Conservation (phyloP, 1,140 invertebrate species). For the Rhyzopertha dominica region DNA sequence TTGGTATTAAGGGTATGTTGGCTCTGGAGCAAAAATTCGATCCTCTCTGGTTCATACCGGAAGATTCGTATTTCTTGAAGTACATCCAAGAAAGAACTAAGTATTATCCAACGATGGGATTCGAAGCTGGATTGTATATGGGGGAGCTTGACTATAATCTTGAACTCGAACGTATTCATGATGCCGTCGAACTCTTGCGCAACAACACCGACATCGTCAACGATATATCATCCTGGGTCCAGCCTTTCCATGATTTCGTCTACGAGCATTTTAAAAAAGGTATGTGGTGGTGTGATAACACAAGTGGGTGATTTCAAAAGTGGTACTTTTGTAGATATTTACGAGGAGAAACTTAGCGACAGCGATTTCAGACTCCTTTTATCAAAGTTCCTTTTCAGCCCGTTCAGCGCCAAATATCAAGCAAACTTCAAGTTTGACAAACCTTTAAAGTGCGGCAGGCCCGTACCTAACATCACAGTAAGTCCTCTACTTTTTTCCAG, state of each 20-base stretch:
- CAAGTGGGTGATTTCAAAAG: constrained; percentile 22
- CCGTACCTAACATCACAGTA: constrained; percentile 52
- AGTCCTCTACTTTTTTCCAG: constrained; percentile 11
- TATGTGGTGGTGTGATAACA: too few species aligned
- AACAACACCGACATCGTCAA: constrained; percentile 52
- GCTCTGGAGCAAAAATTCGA: constrained; percentile 71
- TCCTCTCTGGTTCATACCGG: constrained; percentile 70
- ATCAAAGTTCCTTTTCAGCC: constrained; percentile 67
- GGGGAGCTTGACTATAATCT: constrained; percentile 60
- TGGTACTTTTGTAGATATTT: constrained; percentile 44
- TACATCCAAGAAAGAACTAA: constrained; percentile 52
- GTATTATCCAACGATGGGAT: constrained; percentile 62
- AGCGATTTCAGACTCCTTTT: constrained; percentile 56
- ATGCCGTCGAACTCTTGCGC: constrained; percentile 51
- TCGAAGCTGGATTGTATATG: constrained; percentile 61
- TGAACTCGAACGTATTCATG: constrained; percentile 58
- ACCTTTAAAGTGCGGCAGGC: constrained; percentile 57
- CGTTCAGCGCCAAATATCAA: constrained; percentile 61
- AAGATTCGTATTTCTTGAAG: constrained; percentile 61
- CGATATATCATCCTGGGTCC: constrained; percentile 58
- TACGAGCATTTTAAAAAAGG: too few species aligned
- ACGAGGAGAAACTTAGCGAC: constrained; percentile 47
- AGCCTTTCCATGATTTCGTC: constrained; percentile 58
- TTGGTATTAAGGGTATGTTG: constrained; percentile 57
- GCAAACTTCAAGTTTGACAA: constrained; percentile 60